Base-by-base conservation (phyloP, 2,113 vertebrate species). In the Struthio camelus region DNA sequence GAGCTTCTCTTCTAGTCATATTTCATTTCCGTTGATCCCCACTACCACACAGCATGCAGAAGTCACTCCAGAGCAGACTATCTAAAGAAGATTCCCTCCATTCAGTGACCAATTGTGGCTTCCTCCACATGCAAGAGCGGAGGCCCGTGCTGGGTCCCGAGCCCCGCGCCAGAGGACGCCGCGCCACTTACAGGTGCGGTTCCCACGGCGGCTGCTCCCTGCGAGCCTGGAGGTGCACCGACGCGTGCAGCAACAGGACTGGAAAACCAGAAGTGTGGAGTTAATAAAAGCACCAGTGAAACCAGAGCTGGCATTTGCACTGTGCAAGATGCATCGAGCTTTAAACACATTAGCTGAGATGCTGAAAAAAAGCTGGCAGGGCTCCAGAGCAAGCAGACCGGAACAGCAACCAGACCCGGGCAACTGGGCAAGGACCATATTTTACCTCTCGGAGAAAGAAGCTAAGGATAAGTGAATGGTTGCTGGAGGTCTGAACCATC, bases 181-280 rank as follows among this genome's bases (percentile, higher is more conserved):
- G 30, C 13, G 5, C 54, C 54, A 16, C 54, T 28, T 58, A 32
- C 25, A 30, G 54, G 16, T 58, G 25, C 28, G 8, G 54, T 58
- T 58, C 54, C 54, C 54, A 11, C 25, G 30, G 30, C 28, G 25
- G 54, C 42, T 30, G 42, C 11, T 46, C 44, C 64, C 19, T 4
- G 5, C 0, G 0, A 46, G 12, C 8, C 27, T 24, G 3, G 19
- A 6, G 20, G 16, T 72, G 62, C 36, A 73, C n/a, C 28, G 19
- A 4, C 3, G 3, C 42, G 32, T 46, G 66, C 30, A 19, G 28
- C 28, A 69, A 69, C 14, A 42, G 18, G 44, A 46, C 28, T 32
- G 38, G 48, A 73, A 80, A 70, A 38, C 61, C 48, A 59, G 19
- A 65, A 65, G 46, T 22, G 14, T 65, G n/a, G 28, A 15, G 9